These are phyloP conservation scores for Pipra filicauda DNA, from an alignment of 2,113 vertebrate species.

Conservation along the genomic window DNA sequence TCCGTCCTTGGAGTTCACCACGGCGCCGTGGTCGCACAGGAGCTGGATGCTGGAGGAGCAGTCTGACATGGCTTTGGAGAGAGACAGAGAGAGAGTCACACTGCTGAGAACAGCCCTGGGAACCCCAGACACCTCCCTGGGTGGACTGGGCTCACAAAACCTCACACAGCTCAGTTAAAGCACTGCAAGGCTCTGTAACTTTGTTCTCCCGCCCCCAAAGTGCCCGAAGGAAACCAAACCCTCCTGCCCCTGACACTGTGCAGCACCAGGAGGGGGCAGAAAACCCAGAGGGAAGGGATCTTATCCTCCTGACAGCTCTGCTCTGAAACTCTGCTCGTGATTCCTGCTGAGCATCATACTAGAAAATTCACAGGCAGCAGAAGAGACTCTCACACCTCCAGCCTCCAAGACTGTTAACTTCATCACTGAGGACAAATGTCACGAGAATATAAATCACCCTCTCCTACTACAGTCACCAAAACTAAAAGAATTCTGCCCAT, in stretches of 20 bases:
- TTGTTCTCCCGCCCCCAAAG: not conserved
- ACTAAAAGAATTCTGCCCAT: not conserved
- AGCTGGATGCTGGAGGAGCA: conserved; percentile 92
- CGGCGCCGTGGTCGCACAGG: conserved; percentile 90
- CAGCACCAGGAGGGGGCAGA: fast-evolving
- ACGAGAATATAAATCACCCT: not conserved
- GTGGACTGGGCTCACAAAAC: fast-evolving
- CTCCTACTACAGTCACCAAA: not conserved
- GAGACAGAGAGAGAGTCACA: not conserved
- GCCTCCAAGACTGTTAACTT: not conserved
- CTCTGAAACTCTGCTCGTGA: fast-evolving
- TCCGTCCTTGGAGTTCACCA: conserved; percentile 86
- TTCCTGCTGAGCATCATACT: too few relatives aligned
- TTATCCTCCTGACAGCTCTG: fast-evolving
- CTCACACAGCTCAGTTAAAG: not conserved
- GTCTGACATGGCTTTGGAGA: conserved; percentile 88
- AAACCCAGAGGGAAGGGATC: not conserved
- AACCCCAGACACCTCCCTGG: not conserved
- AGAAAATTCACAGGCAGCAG: not conserved
- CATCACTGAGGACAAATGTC: not conserved
- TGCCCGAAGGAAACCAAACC: fast-evolving
- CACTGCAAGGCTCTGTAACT: not conserved
- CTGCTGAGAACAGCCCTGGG: not conserved
- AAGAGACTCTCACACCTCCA: not conserved
- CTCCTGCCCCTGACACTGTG: not conserved